Evolutionary conservation across 92 coral and sea anemone genomes (phyloP), one percentile per base, ranked within the genome.

Genomic region (Nematostella vectensis): DNA sequence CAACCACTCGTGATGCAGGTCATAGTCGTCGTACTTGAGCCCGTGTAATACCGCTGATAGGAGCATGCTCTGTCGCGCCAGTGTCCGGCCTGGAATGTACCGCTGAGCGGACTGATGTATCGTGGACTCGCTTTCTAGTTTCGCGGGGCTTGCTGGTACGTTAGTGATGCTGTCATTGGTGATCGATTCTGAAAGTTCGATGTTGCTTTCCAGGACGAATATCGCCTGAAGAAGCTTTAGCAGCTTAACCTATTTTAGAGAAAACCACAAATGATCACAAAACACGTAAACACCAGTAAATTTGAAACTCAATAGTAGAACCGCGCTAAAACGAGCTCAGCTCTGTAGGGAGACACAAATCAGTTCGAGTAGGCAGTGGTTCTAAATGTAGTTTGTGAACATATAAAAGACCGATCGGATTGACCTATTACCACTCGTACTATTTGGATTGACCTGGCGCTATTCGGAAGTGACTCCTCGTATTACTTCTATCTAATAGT

Each of bases 1-100:
- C 44, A 87, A 62, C 96, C 96, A 89, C 79, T 87, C 95, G 51
- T 87, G 82, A 64, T 83, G 84, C 68, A 81, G 44, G 51, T 89
- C 96, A 47, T 50, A 71, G 24, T 87, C 85, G 47, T 82, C 87
- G 25, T 80, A 76, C 33, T 82, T 87, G 69, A 89, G 70, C 51
- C 89, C 88, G 53, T 74, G 82, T 17, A 89, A 57, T 62, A 85
- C 83, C 56, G 87, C 88, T 15, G 82, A 80, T 70, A 89, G 38
- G 16, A 89, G 73, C 96, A 89, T 89, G 31, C 85, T 83, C 57
- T 89, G 96, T 19, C 68, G 76, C n/a, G 95, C 79, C 18, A 89
- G 67, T 22, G 75, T 61, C 62, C 72, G 78, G n/a, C 85, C 95
- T 1, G 94, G 81, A 11, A 80, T 33, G 49, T 71, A 89, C 3